Evolutionary conservation across 1,140 invertebrate genomes (phyloP), one percentile per base, ranked within the genome.

Genomic region (Oreohelix idahoensis): DNA sequence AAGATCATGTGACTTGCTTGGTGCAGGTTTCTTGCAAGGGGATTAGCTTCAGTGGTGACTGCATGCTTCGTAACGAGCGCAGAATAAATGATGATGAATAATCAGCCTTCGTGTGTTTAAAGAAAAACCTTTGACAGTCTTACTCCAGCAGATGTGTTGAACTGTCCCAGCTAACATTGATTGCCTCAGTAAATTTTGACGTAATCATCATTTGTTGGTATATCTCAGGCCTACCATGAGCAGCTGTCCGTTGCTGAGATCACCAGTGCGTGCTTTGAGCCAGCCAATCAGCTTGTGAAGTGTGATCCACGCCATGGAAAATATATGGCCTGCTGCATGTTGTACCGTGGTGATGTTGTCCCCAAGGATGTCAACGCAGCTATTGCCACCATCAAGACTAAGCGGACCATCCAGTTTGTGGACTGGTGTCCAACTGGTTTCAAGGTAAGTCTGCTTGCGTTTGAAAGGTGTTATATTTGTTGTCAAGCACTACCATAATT

Each of bases 161-260:
- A 97, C 97, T 93, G 96, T 97, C 91, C 95, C 96, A 42, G 95
- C 95, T 86, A 97, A n/a, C n/a, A n/a, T n/a, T n/a, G n/a, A n/a
- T n/a, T n/a, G n/a, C n/a, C n/a, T n/a, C n/a, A 96, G 93, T 96
- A 97, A 94, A 96, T 97, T 96, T 96, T 97, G 23, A 97, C 97
- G n/a, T 92, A 97, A 96, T 91, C 96, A 97, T 91, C 96, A 96
- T 20, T 94, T 96, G 87, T 95, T 96, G 92, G 96, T 96, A 81
- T 70, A 97, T 91, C 97, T 97, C 35, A 71, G 69, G 69, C 69
- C 15, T 71, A 71, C 69, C 32, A 39, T 36, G 69, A 71, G 69
- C 32, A 39, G n/a, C 38, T 71, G 69, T 36, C 69, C 10, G 69
- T 71, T 13, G 69, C 69, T 32, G 69, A 71, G 15, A 71, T 71